Percentiles rank a stretch among this genome's conserved stretches.
Conservation (phyloP, 2,797 vertebrate species). For the Sphaeramia orbicularis region DNA sequence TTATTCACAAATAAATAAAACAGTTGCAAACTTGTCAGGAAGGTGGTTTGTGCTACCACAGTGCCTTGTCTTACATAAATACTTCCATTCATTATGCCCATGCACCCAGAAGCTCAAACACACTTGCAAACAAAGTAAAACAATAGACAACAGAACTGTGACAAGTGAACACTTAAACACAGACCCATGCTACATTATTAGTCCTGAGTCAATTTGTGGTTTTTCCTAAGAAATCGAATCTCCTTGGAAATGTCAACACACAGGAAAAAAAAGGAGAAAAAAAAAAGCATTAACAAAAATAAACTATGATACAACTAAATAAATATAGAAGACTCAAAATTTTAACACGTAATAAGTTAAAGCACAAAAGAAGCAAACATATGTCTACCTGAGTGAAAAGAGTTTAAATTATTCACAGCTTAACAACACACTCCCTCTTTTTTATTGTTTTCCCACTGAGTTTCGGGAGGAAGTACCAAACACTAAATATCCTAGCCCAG, state of each 20-base stretch:
- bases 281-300: constrained; percentile 35
- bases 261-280: neutral
- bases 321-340: constrained; percentile 67
- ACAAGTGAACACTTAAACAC: constrained; percentile 23
- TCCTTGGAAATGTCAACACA: constrained; percentile 37
- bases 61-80: constrained; percentile 19
- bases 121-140: constrained; percentile 41
- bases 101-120: constrained; percentile 33
- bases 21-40: constrained; percentile 31
- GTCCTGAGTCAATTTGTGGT: constrained; percentile 45
- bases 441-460: constrained; percentile 19
- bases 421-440: constrained; percentile 32
- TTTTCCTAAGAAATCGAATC: constrained; percentile 30
- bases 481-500: constrained; percentile 51
- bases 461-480: constrained; percentile 62
- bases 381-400: constrained; percentile 78
- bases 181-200: neutral
- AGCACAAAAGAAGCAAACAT: constrained; percentile 64
- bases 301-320: constrained; percentile 63
- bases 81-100: constrained; percentile 14
- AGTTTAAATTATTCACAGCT: constrained; percentile 76
- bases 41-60: constrained; percentile 28
- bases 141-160: constrained; percentile 3
- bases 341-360: constrained; percentile 74
- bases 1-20: constrained; percentile 73